Conservation (phyloP, 2,113 vertebrate genomes). For the Romanogobio albipinnatus region DNA sequence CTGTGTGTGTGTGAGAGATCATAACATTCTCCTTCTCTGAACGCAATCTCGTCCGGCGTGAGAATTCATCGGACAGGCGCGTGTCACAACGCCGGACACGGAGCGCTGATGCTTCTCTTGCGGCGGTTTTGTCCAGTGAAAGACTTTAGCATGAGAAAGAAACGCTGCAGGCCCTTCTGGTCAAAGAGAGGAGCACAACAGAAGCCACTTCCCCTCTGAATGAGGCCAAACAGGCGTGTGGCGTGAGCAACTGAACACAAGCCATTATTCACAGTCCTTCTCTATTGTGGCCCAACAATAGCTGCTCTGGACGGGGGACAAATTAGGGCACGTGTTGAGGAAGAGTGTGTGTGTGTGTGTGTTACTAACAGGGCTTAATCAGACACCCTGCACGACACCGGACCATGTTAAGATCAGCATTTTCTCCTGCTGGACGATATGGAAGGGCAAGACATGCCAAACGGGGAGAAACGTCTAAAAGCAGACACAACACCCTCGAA, state of each 20-base stretch:
- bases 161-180: constrained; percentile 69
- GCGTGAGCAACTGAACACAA: constrained; percentile 79
- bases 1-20: background rate
- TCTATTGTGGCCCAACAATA: constrained; percentile 78
- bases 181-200: constrained; percentile 64
- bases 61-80: constrained; percentile 53
- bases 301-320: constrained; percentile 53
- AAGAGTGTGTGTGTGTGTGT: constrained; percentile 65
- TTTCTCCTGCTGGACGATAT: background rate
- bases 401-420: background rate
- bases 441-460: too few relatives aligned
- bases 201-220: constrained; percentile 79
- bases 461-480: too few relatives aligned
- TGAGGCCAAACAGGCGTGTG: constrained; percentile 80
- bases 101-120: constrained; percentile 14
- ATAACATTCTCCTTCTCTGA: background rate
- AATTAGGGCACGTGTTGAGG: constrained; percentile 47
- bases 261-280: constrained; percentile 77
- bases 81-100: constrained; percentile 50
- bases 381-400: background rate
- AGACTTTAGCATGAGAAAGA: constrained; percentile 38
- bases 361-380: constrained; percentile 58
- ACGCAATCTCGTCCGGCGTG: background rate
- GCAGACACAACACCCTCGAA: too few relatives aligned
- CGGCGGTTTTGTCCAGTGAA: constrained; percentile 29